Evolutionary conservation across 2,888 invertebrate species (phyloP).

Genomic region (Drosophila nr. perissopoda): DNA sequence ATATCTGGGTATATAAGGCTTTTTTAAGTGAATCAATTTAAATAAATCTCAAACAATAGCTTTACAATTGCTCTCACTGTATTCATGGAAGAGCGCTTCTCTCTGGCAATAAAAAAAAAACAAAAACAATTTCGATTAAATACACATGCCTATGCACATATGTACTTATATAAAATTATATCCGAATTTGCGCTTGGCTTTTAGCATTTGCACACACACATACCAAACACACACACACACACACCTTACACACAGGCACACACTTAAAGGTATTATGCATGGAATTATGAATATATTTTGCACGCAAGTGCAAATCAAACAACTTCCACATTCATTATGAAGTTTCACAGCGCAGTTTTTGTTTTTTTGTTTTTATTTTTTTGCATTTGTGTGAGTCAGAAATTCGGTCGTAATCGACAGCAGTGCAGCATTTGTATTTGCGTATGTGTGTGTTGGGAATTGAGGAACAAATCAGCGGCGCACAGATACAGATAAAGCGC

Average conservation of each 20-base stretch:
- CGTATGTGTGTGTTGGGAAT: slow-evolving; percentile 38
- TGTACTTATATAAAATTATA: slow-evolving; percentile 25
- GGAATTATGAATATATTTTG: slow-evolving; percentile 28
- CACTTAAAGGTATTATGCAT: slow-evolving; percentile 36
- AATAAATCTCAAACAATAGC: background rate
- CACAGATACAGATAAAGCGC: slow-evolving; percentile 37
- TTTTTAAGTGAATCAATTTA: background rate
- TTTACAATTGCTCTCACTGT: slow-evolving; percentile 34
- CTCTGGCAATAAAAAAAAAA: slow-evolving; percentile 29
- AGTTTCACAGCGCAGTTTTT: slow-evolving; percentile 30
- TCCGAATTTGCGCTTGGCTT: slow-evolving; percentile 28
- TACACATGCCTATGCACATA: slow-evolving; percentile 21
- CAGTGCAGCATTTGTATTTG: slow-evolving; percentile 15
- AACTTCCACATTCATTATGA: slow-evolving; percentile 57
- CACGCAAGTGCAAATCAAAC: slow-evolving; percentile 57
- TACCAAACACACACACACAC: slow-evolving; percentile 21
- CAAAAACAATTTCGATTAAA: slow-evolving; percentile 41
- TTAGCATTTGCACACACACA: slow-evolving; percentile 22
- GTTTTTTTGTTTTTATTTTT: slow-evolving; percentile 5
- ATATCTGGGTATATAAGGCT: background rate
- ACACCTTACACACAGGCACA: background rate
- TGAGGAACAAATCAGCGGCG: slow-evolving; percentile 59
- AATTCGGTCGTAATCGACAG: slow-evolving; percentile 30
- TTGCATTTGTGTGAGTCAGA: slow-evolving; percentile 43
- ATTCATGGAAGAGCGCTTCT: slow-evolving; percentile 67